phyloP scores from a whole-genome alignment of 1,140 invertebrate species.

The Rhopalosiphum maidis region DNA sequence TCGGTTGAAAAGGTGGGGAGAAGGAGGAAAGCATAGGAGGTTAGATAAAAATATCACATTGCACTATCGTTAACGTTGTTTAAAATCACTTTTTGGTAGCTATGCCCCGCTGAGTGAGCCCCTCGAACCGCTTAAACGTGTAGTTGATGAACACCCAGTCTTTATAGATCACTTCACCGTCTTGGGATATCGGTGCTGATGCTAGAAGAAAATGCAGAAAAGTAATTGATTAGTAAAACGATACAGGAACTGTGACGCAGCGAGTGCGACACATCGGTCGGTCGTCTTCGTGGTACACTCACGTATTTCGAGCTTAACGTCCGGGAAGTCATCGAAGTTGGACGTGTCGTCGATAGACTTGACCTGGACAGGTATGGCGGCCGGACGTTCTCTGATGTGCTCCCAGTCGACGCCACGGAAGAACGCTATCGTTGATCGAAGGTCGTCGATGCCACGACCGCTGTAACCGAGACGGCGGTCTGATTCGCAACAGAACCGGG shows the following conservation, averaged over 20 bases:
- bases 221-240: background rate
- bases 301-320: conserved; percentile 98
- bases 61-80: conserved; percentile 53
- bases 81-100: conserved; percentile 73
- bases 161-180: conserved; percentile 87
- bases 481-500: conserved; percentile 93
- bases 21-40: conserved; percentile 30
- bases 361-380: conserved; percentile 95
- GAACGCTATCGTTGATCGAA: conserved; percentile 73
- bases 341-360: conserved; percentile 96
- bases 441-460: conserved; percentile 86
- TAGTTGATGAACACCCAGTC: conserved; percentile 99
- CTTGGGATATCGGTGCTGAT: conserved; percentile 79
- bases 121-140: conserved; percentile 98
- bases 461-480: conserved; percentile 86
- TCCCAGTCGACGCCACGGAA: conserved; percentile 95
- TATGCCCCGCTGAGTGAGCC: conserved; percentile 85
- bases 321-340: conserved; percentile 99
- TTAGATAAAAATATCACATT: conserved; percentile 55
- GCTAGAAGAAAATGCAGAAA: conserved; percentile 67
- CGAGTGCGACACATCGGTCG: background rate
- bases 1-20: background rate
- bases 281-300: conserved; percentile 66
- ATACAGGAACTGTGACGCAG: background rate
- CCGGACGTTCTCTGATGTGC: conserved; percentile 94